phyloP scores from a whole-genome alignment of 2,797 vertebrate species.

The Clarias laeviceps region DNA sequence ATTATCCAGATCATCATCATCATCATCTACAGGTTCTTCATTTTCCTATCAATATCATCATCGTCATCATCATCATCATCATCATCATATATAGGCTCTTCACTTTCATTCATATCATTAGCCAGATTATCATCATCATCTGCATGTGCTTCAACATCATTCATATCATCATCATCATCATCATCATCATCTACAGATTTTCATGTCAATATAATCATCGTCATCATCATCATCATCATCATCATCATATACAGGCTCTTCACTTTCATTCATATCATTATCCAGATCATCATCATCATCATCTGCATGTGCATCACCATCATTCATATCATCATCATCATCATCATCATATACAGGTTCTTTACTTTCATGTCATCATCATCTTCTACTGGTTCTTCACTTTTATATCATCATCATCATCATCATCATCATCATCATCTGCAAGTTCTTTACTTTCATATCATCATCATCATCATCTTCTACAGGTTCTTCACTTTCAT shows the following conservation, averaged over 20 bases:
- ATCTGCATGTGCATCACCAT: background rate
- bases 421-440: background rate
- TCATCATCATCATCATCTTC: background rate
- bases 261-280: background rate
- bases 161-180: background rate
- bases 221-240: background rate
- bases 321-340: background rate
- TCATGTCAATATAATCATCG: background rate
- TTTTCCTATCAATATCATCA: background rate
- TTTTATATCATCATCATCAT: background rate
- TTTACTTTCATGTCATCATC: no score
- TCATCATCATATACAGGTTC: background rate
- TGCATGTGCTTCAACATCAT: background rate
- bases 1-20: background rate
- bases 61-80: background rate
- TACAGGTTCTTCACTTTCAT: no score
- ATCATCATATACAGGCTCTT: background rate
- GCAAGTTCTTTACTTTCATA: no score
- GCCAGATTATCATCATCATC: background rate
- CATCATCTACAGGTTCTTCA: background rate
- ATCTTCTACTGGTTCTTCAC: no score
- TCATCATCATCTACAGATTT: background rate
- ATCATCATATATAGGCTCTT: background rate
- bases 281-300: background rate
- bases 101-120: background rate